A percentile compares a stretch with the other conserved stretches of the same genome.
phyloP scores from a whole-genome alignment of 2,888 invertebrate genomes.

The Adelognathus sp. region DNA sequence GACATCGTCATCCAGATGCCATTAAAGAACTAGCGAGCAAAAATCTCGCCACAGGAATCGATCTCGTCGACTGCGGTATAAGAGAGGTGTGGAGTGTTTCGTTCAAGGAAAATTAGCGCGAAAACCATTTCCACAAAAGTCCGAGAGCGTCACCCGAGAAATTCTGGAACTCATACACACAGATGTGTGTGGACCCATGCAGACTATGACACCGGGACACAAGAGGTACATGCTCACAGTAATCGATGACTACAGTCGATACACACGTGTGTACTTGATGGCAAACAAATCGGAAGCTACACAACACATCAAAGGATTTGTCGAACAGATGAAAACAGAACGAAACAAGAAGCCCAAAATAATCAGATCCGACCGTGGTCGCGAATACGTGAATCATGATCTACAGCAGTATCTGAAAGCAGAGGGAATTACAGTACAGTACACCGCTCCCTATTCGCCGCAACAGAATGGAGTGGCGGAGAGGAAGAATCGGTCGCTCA shows the following conservation, averaged over 20 bases:
- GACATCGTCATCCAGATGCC: slow-evolving; percentile 57
- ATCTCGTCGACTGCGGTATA: slow-evolving; percentile 59
- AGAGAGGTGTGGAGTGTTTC: slow-evolving; percentile 59
- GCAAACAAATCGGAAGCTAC: slow-evolving; percentile 62
- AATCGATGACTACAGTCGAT: slow-evolving; percentile 72
- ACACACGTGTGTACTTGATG: slow-evolving; percentile 64
- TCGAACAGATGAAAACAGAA: slow-evolving; percentile 52
- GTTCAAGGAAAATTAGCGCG: slow-evolving; percentile 65
- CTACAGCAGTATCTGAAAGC: slow-evolving; percentile 54
- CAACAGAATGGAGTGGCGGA: slow-evolving; percentile 66
- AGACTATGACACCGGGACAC: slow-evolving; percentile 63
- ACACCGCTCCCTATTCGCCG: slow-evolving; percentile 60
- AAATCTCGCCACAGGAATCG: slow-evolving; percentile 54
- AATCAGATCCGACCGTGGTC: slow-evolving; percentile 63
- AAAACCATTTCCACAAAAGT: slow-evolving; percentile 63
- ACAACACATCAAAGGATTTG: slow-evolving; percentile 55
- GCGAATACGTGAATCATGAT: slow-evolving; percentile 65
- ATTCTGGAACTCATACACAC: slow-evolving; percentile 66
- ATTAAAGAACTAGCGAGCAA: slow-evolving; percentile 51
- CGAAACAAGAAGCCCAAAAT: slow-evolving; percentile 55
- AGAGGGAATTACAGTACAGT: slow-evolving; percentile 65
- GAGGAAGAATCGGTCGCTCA: slow-evolving; percentile 62
- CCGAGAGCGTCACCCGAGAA: slow-evolving; percentile 48
- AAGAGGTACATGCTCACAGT: slow-evolving; percentile 69
- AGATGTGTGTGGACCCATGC: slow-evolving; percentile 73